These are phyloP conservation scores for Drosophila kanapiae DNA, from an alignment of 1,140 invertebrate genomes.

Conservation along the genomic window DNA sequence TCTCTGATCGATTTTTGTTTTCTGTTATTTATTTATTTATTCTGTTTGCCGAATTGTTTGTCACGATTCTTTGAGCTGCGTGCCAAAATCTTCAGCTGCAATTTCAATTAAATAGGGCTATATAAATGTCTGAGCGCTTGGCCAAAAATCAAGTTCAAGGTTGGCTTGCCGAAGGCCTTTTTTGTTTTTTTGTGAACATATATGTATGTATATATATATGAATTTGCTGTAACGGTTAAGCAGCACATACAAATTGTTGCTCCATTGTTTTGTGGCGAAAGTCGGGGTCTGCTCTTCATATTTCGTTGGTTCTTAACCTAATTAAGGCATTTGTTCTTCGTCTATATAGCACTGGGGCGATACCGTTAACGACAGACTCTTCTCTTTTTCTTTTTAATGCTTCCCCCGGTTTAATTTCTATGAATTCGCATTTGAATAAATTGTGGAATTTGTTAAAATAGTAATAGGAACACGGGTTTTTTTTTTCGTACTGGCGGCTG, in stretches of 20 bases:
- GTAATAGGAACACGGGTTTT: neutral
- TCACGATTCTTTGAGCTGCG: constrained; percentile 66
- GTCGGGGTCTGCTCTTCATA: constrained; percentile 3
- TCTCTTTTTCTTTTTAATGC: constrained; percentile 5
- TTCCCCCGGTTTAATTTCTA: constrained; percentile 4
- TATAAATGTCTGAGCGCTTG: constrained; percentile 16
- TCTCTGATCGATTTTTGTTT: constrained; percentile 21
- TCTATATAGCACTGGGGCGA: constrained; percentile 17
- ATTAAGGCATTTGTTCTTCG: constrained; percentile 47
- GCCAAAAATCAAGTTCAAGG: constrained; percentile 69
- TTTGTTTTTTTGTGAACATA: neutral
- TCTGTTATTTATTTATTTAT: constrained; percentile 1
- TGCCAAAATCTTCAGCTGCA: constrained; percentile 57
- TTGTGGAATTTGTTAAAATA: constrained; percentile 12
- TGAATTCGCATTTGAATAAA: constrained; percentile 37
- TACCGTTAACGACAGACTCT: constrained; percentile 24
- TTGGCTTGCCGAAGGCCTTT: constrained; percentile 19
- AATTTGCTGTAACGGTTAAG: constrained; percentile 21
- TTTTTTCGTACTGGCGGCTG: neutral
- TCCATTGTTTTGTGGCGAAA: constrained; percentile 43
- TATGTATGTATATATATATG: no score
- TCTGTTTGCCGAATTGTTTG: constrained; percentile 63
- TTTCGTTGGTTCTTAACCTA: constrained; percentile 33
- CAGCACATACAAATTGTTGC: constrained; percentile 20
- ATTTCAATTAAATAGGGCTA: constrained; percentile 55